Evolutionary conservation across 2,888 invertebrate species (phyloP), one percentile per base, ranked within the genome.

Genomic region (Auanema sp.): DNA sequence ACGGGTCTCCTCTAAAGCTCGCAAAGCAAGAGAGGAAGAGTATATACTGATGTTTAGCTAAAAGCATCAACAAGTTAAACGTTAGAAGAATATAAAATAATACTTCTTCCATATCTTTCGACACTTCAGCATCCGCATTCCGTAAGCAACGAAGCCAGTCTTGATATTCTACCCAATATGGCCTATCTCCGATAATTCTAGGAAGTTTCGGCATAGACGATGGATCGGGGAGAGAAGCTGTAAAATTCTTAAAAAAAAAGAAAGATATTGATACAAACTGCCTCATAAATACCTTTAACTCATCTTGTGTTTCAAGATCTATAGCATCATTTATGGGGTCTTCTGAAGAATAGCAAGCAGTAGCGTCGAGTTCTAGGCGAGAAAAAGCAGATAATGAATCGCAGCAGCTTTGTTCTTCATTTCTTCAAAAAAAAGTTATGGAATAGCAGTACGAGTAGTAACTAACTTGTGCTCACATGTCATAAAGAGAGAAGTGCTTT

Each of bases 1-100:
- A 44, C 69, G 57, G 4, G 60, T 57, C 62, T 69, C 52, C 57
- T 74, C 74, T 11, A 65, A 52, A 12, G 54, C 63, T 12, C 44
- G 25, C 8, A 63, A 40, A 3, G 63, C 58, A n/a, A 63, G 25
- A 2, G n/a, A 44, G 1, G 43, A 24, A 4, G 54, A 51, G 33
- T 63, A 63, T 25, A 63, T 63, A 56, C 57, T 42, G 43, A 62
- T 42, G 41, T 62, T 62, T 14, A 47, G 50, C 62, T 62, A 44
- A 50, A 62, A n/a, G n/a, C n/a, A n/a, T n/a, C n/a, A n/a, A 40
- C 14, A 12, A 1, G 47, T 0, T 1, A 42, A 21, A 14, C 10
- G 16, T 21, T 41, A 1, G 53, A 12, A 24, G 24, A 14, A 33
- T 1, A 43, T 43, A 14, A 10, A 53, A 10, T 53, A 21, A 16